A percentile compares a stretch with the other conserved stretches of the same genome.
These are phyloP conservation scores for Meriones unguiculatus DNA, from an alignment of 2,113 vertebrate species.

Conservation along the genomic window DNA sequence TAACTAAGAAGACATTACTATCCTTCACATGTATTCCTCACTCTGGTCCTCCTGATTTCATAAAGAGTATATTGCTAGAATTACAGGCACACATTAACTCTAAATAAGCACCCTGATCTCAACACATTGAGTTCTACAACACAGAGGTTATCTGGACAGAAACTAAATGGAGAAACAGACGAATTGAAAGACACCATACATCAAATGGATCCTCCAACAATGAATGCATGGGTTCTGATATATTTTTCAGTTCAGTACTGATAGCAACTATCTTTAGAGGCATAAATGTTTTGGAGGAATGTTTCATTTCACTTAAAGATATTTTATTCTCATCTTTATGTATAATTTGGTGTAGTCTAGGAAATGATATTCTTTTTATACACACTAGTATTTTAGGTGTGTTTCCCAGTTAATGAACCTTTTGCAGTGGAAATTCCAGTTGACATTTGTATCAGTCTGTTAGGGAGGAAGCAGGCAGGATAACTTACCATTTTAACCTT, in stretches of 20 bases:
- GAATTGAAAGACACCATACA: background rate
- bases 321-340: background rate
- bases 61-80: background rate
- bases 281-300: background rate
- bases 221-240: background rate
- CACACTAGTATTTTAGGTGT: background rate
- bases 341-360: background rate
- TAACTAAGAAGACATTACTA: background rate
- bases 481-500: background rate
- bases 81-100: background rate
- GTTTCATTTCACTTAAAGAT: background rate
- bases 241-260: background rate
- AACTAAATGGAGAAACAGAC: background rate
- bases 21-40: background rate
- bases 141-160: background rate
- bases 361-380: background rate
- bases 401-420: background rate
- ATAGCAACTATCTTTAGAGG: background rate
- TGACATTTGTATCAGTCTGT: background rate
- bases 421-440: background rate
- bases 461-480: background rate
- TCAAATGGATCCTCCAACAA: background rate
- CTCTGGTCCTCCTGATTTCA: background rate
- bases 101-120: background rate
- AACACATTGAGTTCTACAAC: background rate